Conservation (phyloP, 2,888 invertebrate genomes). For the Drosophila pegasa region DNA sequence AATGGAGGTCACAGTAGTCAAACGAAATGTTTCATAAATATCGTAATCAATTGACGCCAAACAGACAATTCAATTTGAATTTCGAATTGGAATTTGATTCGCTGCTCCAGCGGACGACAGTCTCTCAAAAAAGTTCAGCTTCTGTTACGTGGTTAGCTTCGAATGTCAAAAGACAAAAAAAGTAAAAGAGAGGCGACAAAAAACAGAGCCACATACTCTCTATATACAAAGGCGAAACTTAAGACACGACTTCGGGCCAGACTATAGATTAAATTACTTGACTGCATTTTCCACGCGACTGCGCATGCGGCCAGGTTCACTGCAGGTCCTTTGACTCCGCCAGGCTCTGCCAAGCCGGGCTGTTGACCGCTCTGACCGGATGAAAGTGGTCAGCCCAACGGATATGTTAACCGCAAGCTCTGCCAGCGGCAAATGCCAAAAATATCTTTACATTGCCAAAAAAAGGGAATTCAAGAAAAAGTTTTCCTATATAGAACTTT, state of each 20-base stretch:
- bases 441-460: slow-evolving; percentile 45
- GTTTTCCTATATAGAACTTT: neutral
- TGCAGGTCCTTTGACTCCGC: slow-evolving; percentile 54
- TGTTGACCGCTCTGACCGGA: slow-evolving; percentile 73
- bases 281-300: slow-evolving; percentile 77
- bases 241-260: slow-evolving; percentile 61
- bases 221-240: slow-evolving; percentile 43
- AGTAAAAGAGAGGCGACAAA: neutral
- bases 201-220: neutral
- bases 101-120: slow-evolving; percentile 13
- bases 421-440: slow-evolving; percentile 19
- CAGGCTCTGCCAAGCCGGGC: slow-evolving; percentile 56
- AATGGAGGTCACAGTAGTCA: slow-evolving; percentile 84
- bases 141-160: slow-evolving; percentile 53
- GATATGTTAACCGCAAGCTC: slow-evolving; percentile 76
- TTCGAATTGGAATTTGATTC: slow-evolving; percentile 63
- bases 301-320: slow-evolving; percentile 75
- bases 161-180: slow-evolving; percentile 3
- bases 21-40: slow-evolving; percentile 82
- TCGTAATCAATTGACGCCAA: slow-evolving; percentile 78
- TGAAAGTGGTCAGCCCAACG: slow-evolving; percentile 76
- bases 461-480: slow-evolving; percentile 5
- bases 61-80: slow-evolving; percentile 61
- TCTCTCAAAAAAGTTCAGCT: slow-evolving; percentile 40
- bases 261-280: slow-evolving; percentile 71